phyloP scores from a whole-genome alignment of 2,797 vertebrate species.

The Atherinosoma microstoma region DNA sequence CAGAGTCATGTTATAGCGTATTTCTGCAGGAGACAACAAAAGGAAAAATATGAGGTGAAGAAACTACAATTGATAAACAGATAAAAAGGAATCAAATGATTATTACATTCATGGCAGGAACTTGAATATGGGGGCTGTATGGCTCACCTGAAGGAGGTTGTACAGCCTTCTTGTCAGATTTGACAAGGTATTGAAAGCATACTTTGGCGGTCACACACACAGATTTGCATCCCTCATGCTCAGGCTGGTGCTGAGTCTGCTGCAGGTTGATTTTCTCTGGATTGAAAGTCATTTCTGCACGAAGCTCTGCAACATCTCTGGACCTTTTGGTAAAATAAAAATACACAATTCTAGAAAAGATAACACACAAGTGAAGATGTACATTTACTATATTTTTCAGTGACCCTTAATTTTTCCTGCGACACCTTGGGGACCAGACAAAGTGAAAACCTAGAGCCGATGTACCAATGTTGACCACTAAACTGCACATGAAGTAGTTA shows the following conservation, averaged over 20 bases:
- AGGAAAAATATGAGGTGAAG: not conserved
- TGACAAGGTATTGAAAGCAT: conserved; percentile 89
- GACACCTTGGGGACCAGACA: not conserved
- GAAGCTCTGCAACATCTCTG: conserved; percentile 93
- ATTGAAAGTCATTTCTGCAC: conserved; percentile 87
- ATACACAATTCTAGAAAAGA: not conserved
- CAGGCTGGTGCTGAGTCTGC: conserved; percentile 89
- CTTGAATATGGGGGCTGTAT: not conserved
- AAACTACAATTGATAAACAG: not conserved
- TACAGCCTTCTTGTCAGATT: conserved; percentile 82
- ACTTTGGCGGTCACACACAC: conserved; percentile 86
- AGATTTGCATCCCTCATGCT: conserved; percentile 78
- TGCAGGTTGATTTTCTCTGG: conserved; percentile 92
- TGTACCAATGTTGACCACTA: not conserved
- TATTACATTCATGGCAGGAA: not conserved
- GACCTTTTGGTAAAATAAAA: conserved; percentile 82
- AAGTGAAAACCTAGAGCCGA: not conserved
- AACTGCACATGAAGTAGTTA: not conserved
- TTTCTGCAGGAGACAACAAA: conserved; percentile 48
- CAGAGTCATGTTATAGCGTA: conserved; percentile 86
- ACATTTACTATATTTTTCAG: not conserved
- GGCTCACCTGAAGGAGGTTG: conserved; percentile 52
- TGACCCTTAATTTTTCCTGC: not conserved
- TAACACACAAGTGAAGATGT: not conserved
- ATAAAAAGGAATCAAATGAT: no score